Evolutionary conservation across 2,888 invertebrate species (phyloP), one percentile per base, ranked within the genome.

Genomic region (Peribatodes rhomboidaria): DNA sequence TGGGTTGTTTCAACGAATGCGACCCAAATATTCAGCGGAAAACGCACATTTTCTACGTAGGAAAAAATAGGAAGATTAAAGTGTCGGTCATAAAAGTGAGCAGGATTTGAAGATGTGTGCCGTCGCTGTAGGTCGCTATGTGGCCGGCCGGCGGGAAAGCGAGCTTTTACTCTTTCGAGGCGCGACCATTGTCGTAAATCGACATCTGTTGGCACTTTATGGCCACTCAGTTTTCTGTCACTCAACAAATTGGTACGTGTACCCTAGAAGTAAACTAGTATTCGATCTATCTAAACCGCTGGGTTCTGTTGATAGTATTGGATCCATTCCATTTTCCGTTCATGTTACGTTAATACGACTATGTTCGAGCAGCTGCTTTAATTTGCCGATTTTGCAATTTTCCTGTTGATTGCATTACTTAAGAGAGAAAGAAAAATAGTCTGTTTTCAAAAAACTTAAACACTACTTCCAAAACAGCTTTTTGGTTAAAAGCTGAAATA

Each of bases 21-120:
- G 60, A 61, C 54, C 49, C 35, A 35, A 49, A 33, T 61, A 39
- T 42, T 42, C 55, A 49, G 61, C 39, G 35, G 14, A 54, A 53
- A 49, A 47, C 42, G 10, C 9, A 41, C 41, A 22, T 46, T 46
- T 46, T 46, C 22, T 46, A 27, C 49, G 42, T 49, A 41, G 39
- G 42, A 42, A 68, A 61, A 66, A 71, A 61, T 55, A 74, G 69
- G 67, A 73, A 70, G 62, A 69, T 65, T 70, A 71, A 73, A 78
- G 74, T 69, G 74, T 72, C 67, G 76, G 70, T 75, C 71, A 73
- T 77, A 75, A 75, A 74, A 56, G 35, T 68, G 76, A 88, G 84
- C 88, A 91, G 90, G 92, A 91, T 90, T 85, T 86, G 81, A 82
- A 85, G 73, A 90, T 89, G 90, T 92, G 75, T 90, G 90, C 80